These are phyloP conservation scores for Subanguina moxae DNA, from an alignment of 1,140 invertebrate genomes.

Conservation along the genomic window DNA sequence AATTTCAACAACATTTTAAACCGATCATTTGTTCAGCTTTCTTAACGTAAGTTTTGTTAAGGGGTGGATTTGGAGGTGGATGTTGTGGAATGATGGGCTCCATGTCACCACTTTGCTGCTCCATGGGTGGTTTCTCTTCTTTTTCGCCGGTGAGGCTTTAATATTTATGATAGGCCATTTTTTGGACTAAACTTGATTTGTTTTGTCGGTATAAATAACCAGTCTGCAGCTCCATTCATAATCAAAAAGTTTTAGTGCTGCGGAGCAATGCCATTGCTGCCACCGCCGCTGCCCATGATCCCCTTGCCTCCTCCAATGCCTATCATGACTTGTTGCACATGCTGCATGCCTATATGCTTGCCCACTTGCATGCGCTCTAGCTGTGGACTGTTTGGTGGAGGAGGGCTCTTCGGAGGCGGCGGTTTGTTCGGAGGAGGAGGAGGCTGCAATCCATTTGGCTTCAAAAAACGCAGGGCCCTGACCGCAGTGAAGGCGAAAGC, in stretches of 20 bases:
- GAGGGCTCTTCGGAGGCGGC: constrained; percentile 13
- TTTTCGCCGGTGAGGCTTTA: constrained; percentile 13
- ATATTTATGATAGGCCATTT: neutral
- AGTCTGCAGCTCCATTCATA: no score
- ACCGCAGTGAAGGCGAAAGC: neutral
- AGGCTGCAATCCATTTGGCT: constrained; percentile 11
- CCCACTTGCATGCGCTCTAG: constrained; percentile 19
- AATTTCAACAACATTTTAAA: no score
- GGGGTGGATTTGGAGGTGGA: constrained; percentile 2
- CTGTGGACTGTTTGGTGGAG: constrained; percentile 20
- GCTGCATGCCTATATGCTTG: constrained; percentile 28
- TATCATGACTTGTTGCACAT: constrained; percentile 23
- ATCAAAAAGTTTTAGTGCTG: constrained; percentile 30
- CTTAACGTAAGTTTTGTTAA: no score
- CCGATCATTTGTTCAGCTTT: no score
- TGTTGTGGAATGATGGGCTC: constrained; percentile 4
- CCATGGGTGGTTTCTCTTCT: neutral
- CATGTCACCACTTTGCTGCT: constrained; percentile 1
- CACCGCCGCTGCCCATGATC: constrained; percentile 25
- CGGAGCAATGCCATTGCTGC: constrained; percentile 11
- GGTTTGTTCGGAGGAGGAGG: neutral
- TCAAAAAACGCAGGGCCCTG: constrained; percentile 12
- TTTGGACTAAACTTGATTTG: no score
- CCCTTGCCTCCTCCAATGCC: constrained; percentile 8
- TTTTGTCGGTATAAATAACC: no score